phyloP scores from a whole-genome alignment of 2,113 vertebrate genomes.

The Holacanthus passer region DNA sequence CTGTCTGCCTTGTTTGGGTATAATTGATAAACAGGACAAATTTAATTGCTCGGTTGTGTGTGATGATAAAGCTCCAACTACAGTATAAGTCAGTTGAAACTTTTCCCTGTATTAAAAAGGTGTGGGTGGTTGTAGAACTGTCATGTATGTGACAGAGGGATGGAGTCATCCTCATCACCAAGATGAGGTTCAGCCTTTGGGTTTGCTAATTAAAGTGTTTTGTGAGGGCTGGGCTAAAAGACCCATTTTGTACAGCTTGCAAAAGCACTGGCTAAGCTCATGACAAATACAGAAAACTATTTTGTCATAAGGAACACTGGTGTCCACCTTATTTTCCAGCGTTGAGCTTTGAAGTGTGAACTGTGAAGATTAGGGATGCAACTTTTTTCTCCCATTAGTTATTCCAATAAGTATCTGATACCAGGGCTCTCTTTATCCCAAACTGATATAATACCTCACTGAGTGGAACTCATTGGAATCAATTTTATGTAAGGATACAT shows the following conservation, averaged over 20 bases:
- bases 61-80: conserved; percentile 28
- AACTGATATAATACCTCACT: no score
- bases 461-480: no score
- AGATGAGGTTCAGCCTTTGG: neutral
- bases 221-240: neutral
- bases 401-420: no score
- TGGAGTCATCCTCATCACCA: conserved; percentile 1
- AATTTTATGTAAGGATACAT: no score
- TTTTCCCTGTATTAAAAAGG: neutral
- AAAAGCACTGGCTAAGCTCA: neutral
- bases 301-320: neutral
- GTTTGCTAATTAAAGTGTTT: conserved; percentile 3
- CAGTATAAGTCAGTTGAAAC: neutral
- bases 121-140: conserved; percentile 5
- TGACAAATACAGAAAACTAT: neutral
- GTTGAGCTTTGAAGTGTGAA: no score
- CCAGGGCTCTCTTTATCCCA: no score
- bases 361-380: no score
- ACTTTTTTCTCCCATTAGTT: no score
- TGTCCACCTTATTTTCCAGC: neutral
- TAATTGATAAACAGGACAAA: conserved; percentile 60
- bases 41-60: conserved; percentile 57
- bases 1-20: conserved; percentile 49
- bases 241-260: neutral
- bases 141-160: neutral